These are phyloP conservation scores for Oligia strigilis DNA, from an alignment of 2,888 invertebrate species.

Conservation along the genomic window DNA sequence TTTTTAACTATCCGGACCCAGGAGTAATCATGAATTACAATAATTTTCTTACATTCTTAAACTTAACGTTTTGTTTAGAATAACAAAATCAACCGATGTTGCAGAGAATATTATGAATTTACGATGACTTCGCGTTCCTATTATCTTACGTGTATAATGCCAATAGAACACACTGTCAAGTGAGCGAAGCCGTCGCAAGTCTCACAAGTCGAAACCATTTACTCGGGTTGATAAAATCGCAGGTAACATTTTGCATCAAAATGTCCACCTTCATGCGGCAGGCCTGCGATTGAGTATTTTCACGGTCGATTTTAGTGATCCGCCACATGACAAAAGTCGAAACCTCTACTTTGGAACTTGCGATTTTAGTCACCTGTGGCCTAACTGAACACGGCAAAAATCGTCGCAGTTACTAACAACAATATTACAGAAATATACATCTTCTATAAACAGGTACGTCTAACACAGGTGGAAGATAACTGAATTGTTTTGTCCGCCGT, in stretches of 20 bases:
- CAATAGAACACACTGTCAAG: not conserved
- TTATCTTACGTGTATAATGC: not conserved
- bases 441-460: constrained; percentile 37
- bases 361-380: not conserved
- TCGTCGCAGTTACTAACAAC: not conserved
- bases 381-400: too few relatives aligned
- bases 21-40: not conserved
- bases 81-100: not conserved
- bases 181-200: not conserved
- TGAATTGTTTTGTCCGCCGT: constrained; percentile 45
- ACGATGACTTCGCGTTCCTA: not conserved
- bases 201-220: too few relatives aligned
- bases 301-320: not conserved
- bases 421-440: not conserved
- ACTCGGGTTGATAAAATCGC: too few relatives aligned
- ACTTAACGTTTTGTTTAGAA: not conserved
- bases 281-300: not conserved
- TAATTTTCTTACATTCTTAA: not conserved
- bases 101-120: not conserved
- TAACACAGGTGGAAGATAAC: constrained; percentile 52
- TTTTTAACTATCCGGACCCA: not conserved
- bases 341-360: not conserved
- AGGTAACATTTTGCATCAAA: not conserved
- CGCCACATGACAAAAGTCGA: not conserved
- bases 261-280: not conserved